Evolutionary conservation across 2,888 invertebrate species (phyloP), one percentile per base, ranked within the genome.

Genomic region (Petrolisthes manimaculis): DNA sequence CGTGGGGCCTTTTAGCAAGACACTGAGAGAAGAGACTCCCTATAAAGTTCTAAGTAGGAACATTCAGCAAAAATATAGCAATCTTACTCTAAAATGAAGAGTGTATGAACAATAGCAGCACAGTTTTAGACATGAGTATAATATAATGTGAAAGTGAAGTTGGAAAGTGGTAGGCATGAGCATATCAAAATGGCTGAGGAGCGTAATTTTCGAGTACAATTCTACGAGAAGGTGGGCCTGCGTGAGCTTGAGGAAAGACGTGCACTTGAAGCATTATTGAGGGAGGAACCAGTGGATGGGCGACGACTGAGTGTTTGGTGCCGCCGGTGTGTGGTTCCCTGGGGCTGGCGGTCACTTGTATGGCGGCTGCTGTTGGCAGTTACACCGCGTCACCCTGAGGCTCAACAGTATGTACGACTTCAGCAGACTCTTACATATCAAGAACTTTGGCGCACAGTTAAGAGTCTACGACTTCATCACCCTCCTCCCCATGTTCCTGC

Each of bases 291-390:
- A 18, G 94, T 96, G 93, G 97, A 97, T 92, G 95, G 95, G 92
- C 94, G 95, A 8, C 97, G 97, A 93, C 93, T 98, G 55, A 96
- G 96, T 92, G 97, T 97, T 92, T 98, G 97, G 93, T 96, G 97
- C 92, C 93, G 97, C 85, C 94, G 97, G 90, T 97, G 97, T 92
- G 96, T 96, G 0, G 96, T 98, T 21, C 97, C 98, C 5, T 95
- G 95, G 18, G 94, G 96, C 5, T 96, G 97, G 92, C 95, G 97
- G 92, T 95, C 95, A 92, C 94, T 96, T 84, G 94, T 98, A 21
- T 98, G 97, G 97, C 97, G 97, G 93, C 95, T 97, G 69, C 94
- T 97, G 82, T 93, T 98, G 91, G 96, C 96, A 96, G 93, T 90
- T 51, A 83, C 88, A 14, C 86, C 90, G 14, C 86, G 90, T 0